A percentile compares a stretch with the other conserved stretches of the same genome.
Conservation (phyloP, 2,113 vertebrate genomes). For the Platichthys flesus region DNA sequence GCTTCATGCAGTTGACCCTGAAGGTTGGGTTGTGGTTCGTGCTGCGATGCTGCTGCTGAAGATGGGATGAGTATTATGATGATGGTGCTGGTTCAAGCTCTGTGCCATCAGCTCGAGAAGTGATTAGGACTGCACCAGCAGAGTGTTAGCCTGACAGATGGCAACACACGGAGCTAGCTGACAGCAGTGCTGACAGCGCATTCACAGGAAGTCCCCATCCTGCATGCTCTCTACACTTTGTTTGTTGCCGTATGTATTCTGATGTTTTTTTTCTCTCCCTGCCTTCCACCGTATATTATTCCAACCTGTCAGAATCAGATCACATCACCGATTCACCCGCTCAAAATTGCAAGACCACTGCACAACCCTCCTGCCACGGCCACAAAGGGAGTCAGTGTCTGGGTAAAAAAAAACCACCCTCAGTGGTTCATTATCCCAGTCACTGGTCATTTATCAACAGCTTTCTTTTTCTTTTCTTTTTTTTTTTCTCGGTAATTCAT, state of each 20-base stretch:
- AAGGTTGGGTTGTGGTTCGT: slow-evolving; percentile 57
- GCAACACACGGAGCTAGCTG: slow-evolving; percentile 73
- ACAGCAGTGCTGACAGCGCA: slow-evolving; percentile 76
- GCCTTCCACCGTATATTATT: slow-evolving; percentile 55
- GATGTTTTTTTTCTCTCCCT: slow-evolving; percentile 43
- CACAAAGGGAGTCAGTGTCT: slow-evolving; percentile 47
- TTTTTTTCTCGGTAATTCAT: slow-evolving; percentile 62
- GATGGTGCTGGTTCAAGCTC: slow-evolving; percentile 68
- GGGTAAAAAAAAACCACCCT: slow-evolving; percentile 24
- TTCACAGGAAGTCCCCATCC: slow-evolving; percentile 65
- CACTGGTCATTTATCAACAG: slow-evolving; percentile 69
- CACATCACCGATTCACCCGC: slow-evolving; percentile 31
- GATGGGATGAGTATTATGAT: slow-evolving; percentile 73
- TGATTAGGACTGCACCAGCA: slow-evolving; percentile 71
- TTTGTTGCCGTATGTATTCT: slow-evolving; percentile 62
- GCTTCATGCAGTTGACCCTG: slow-evolving; percentile 53
- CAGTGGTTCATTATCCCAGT: slow-evolving; percentile 60
- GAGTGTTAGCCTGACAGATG: slow-evolving; percentile 74
- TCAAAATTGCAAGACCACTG: slow-evolving; percentile 48
- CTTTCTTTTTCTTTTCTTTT: slow-evolving; percentile 44
- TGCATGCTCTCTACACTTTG: slow-evolving; percentile 54
- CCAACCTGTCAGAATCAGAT: slow-evolving; percentile 49
- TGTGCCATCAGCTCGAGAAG: slow-evolving; percentile 63
- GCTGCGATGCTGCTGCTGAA: slow-evolving; percentile 49
- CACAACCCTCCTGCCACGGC: slow-evolving; percentile 31